phyloP scores from a whole-genome alignment of 1,140 invertebrate genomes.

The Hestina assimilis region DNA sequence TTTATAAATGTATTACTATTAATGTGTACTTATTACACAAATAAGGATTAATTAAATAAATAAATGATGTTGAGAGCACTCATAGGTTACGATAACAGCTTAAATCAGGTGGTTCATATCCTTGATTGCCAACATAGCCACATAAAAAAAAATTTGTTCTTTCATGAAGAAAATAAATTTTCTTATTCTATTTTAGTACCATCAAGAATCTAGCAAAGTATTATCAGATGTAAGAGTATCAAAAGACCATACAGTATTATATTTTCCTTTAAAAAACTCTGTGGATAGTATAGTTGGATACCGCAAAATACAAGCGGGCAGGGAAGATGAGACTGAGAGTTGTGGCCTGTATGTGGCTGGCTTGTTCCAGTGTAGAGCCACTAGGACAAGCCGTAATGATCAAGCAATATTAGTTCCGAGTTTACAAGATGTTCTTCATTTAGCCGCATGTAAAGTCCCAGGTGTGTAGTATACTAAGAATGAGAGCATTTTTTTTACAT shows the following conservation, averaged over 20 bases:
- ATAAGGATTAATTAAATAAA: no score
- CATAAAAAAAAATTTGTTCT: no score
- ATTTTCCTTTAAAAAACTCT: slow-evolving; percentile 83
- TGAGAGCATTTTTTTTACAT: not conserved
- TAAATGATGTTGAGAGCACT: no score
- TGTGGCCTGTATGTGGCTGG: slow-evolving; percentile 65
- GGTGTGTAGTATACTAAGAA: slow-evolving; percentile 41
- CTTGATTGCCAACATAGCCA: no score
- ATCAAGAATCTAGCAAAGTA: slow-evolving; percentile 63
- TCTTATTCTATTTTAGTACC: slow-evolving; percentile 50
- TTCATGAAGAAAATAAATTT: slow-evolving; percentile 19
- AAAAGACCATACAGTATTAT: slow-evolving; percentile 71
- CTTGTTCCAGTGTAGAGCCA: slow-evolving; percentile 67
- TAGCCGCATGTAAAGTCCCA: slow-evolving; percentile 78
- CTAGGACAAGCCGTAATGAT: slow-evolving; percentile 57
- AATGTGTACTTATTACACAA: no score
- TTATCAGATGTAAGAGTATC: slow-evolving; percentile 65
- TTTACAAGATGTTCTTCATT: slow-evolving; percentile 82
- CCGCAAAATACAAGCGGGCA: slow-evolving; percentile 71
- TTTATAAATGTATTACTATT: no score
- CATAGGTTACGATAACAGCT: no score
- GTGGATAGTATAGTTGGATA: slow-evolving; percentile 81
- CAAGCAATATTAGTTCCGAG: slow-evolving; percentile 83
- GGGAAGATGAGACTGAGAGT: slow-evolving; percentile 66
- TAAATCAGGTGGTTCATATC: no score